A percentile compares a stretch with the other conserved stretches of the same genome.
Conservation (phyloP, 2,113 vertebrate genomes). For the Sarotherodon lohbergeri region DNA sequence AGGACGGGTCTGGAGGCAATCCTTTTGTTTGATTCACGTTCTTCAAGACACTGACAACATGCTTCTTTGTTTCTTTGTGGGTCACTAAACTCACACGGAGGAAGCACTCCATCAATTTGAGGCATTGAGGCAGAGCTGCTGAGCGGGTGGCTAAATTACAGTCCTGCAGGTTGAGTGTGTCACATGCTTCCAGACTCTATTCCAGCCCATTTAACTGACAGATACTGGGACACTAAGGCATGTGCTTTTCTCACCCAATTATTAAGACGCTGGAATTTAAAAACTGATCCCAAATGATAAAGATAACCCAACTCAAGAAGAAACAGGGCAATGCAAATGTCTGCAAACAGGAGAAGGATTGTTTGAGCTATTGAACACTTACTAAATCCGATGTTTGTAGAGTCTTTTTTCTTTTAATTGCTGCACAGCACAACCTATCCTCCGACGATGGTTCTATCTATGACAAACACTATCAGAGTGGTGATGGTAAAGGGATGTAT, state of each 20-base stretch:
- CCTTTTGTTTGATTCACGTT: background rate
- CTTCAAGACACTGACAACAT: background rate
- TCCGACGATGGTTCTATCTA: accelerated
- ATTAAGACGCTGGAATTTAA: background rate
- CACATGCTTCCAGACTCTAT: constrained; percentile 20
- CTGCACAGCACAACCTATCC: background rate
- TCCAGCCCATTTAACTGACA: constrained; percentile 40
- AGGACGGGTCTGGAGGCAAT: background rate
- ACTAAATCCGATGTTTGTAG: background rate
- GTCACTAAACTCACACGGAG: constrained; percentile 12
- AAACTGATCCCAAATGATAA: background rate
- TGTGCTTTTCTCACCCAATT: background rate
- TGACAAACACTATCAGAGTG: background rate
- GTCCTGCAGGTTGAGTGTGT: constrained; percentile 39
- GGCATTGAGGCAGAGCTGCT: constrained; percentile 32
- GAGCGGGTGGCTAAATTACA: constrained; percentile 42
- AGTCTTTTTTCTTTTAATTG: background rate
- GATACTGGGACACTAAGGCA: background rate
- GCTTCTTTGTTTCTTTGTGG: background rate
- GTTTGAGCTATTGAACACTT: background rate
- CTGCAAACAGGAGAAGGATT: background rate
- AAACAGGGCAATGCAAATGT: background rate
- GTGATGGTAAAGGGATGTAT: accelerated
- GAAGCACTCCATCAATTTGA: constrained; percentile 49
- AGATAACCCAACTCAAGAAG: background rate